phyloP scores from a whole-genome alignment of 2,113 vertebrate species.

The Cololabis saira region DNA sequence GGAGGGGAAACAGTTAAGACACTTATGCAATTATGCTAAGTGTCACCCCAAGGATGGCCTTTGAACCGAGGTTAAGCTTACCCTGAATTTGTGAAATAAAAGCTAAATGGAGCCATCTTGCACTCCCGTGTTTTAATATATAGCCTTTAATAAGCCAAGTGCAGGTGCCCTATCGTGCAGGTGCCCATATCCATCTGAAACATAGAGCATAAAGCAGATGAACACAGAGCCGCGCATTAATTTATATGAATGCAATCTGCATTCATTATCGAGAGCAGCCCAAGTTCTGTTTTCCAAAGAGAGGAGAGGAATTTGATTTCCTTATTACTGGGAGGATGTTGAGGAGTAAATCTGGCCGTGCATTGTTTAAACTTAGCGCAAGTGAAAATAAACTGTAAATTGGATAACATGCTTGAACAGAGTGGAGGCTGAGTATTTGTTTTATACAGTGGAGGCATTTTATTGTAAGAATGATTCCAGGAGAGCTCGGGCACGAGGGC shows the following conservation, averaged over 20 bases:
- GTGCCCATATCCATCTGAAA: constrained; percentile 78
- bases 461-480: constrained; percentile 49
- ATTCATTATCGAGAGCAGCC: constrained; percentile 70
- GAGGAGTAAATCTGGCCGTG: constrained; percentile 38
- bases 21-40: constrained; percentile 87
- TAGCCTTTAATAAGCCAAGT: constrained; percentile 82
- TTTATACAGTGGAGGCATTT: constrained; percentile 52
- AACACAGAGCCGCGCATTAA: constrained; percentile 63
- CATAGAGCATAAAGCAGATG: constrained; percentile 76
- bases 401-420: constrained; percentile 7
- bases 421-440: constrained; percentile 30
- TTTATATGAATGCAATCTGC: constrained; percentile 76
- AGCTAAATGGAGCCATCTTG: constrained; percentile 82
- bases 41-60: constrained; percentile 81
- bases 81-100: constrained; percentile 84
- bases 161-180: constrained; percentile 75
- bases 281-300: constrained; percentile 63
- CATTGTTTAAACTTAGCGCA: constrained; percentile 31
- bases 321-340: constrained; percentile 48
- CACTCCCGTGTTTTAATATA: constrained; percentile 78
- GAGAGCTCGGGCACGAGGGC: constrained; percentile 61
- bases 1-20: constrained; percentile 82
- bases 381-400: constrained; percentile 12
- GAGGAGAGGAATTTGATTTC: constrained; percentile 52
- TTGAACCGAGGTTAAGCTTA: constrained; percentile 82